Evolutionary conservation across 2,113 vertebrate species (phyloP), one percentile per base, ranked within the genome.

Genomic region (Misgurnus mizolepis): DNA sequence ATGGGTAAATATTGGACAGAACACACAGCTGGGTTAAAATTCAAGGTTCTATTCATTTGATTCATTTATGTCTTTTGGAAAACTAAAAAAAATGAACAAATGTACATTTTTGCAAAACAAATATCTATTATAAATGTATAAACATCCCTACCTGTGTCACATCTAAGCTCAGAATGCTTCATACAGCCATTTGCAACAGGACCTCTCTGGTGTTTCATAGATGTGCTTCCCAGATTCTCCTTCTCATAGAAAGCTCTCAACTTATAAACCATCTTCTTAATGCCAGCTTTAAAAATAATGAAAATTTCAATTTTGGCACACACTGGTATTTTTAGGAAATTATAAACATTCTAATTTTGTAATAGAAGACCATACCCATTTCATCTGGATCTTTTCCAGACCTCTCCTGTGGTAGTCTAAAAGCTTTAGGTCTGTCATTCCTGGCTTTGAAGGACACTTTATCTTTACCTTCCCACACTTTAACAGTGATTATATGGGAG

Each of bases 391-490:
- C 83, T 0, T 91, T 78, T 12, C 86, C 12, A 3, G 14, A 0
- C 34, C 6, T 67, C 8, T 76, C 73, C 71, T 85, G 8, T 7
- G 76, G 78, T 39, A 87, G 27, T 56, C 83, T 85, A 67, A 93
- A 12, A 6, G n/a, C 3, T 82, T 83, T 94, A 5, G 85, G 49
- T 66, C 85, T 89, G 56, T 90, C 89, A 74, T 79, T 82, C 64
- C 76, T 89, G 10, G 87, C 91, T 87, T 89, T 92, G 18, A 80
- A 76, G 0, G 89, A 91, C 61, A 94, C 49, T 62, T 87, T 93
- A 10, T 93, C 91, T 77, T 90, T 93, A 6, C 82, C 80, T 83
- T 95, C 90, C 93, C 94, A 95, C 55, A 96, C 81, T 49, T 72
- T 90, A 49, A 95, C 55, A 41, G 64, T 87, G 80, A 95, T 91